Evolutionary conservation across 1,140 invertebrate species (phyloP), one percentile per base, ranked within the genome.

Genomic region (Rhyzopertha dominica): DNA sequence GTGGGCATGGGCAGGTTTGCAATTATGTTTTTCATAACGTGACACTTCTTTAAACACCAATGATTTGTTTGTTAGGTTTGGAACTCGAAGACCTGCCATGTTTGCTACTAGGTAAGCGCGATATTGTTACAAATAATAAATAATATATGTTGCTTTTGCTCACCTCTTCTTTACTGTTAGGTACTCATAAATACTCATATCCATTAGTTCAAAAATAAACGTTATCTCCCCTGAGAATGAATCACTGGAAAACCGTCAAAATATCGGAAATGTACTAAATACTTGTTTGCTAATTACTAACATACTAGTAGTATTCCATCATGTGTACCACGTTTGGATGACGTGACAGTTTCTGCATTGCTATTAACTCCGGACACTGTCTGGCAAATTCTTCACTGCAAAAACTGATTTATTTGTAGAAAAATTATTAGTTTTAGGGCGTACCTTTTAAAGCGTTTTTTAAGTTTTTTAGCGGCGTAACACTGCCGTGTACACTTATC

Each of bases 161-260:
- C 63, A 73, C 68, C 66, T 62, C 54, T 71, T 72, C 39, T 67
- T 54, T 3, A 52, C 66, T 63, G 73, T 73, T 43, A 82, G 75
- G 23, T 80, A 59, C 56, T 83, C 80, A 57, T 82, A 81, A 38
- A 84, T 69, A 55, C 80, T 82, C 75, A 80, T 78, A 52, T 83
- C 80, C 80, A 83, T 82, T 17, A 83, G 54, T 57, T 83, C 79
- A 60, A 81, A 81, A 13, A 83, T 70, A 18, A 83, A 65, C 4
- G 74, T 74, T 25, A 82, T 67, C 49, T 70, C 72, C 25, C 79
- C 77, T 16, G 69, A 67, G 55, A 56, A 34, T 7, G 62, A 54
- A 47, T 77, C 74, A 49, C 73, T 81, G 70, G 56, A 72, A 61
- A 54, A 67, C 58, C 13, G 13, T 14, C 10, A 5, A 47, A 12